phyloP scores from a whole-genome alignment of 2,888 invertebrate species.

The Crematogaster levior region DNA sequence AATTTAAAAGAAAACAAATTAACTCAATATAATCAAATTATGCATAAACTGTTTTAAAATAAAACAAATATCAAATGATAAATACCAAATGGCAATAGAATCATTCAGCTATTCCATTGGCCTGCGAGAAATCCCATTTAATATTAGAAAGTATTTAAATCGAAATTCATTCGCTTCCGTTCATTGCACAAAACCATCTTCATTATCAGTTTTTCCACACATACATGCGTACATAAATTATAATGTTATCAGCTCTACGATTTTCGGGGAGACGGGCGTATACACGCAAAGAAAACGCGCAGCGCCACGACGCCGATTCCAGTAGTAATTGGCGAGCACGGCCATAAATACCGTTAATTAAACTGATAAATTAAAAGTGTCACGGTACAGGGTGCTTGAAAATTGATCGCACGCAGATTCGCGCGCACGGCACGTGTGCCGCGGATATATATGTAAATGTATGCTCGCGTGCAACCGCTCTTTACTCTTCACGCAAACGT shows the following conservation, averaged over 20 bases:
- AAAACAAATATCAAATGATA: background rate
- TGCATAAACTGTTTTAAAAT: background rate
- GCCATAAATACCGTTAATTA: conserved; percentile 57
- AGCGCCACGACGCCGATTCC: conserved; percentile 26
- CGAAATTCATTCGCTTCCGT: background rate
- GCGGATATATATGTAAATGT: background rate
- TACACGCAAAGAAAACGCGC: background rate
- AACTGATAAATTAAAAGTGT: conserved; percentile 64
- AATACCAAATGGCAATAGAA: background rate
- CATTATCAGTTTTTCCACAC: background rate
- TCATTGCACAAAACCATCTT: background rate
- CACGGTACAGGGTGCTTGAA: conserved; percentile 45
- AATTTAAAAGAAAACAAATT: background rate
- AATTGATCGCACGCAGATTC: conserved; percentile 47
- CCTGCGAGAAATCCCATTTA: background rate
- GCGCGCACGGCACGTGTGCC: background rate
- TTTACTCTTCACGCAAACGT: conserved; percentile 20
- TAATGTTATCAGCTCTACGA: background rate
- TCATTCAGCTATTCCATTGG: background rate
- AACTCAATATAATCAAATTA: background rate
- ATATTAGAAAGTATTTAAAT: background rate
- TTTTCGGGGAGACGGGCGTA: background rate
- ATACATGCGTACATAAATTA: background rate
- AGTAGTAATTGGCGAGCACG: conserved; percentile 42
- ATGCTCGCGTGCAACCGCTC: background rate